These are phyloP conservation scores for Mycteria americana DNA, from an alignment of 2,797 vertebrate species.

Conservation along the genomic window DNA sequence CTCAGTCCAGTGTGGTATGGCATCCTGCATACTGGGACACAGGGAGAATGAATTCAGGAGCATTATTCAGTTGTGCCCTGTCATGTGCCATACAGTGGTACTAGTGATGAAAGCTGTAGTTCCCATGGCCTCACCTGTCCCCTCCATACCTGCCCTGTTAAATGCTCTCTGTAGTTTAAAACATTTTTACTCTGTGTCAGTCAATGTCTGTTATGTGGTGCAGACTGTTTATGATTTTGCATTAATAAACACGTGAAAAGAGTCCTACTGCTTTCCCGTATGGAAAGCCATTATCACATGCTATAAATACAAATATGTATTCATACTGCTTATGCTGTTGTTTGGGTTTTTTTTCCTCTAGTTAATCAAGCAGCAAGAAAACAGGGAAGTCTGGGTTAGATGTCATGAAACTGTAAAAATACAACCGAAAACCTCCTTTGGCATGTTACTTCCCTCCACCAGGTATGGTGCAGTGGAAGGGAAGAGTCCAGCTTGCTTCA, in stretches of 20 bases:
- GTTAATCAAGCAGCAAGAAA: not conserved
- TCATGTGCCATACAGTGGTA: rapidly evolving
- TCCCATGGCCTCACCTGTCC: not conserved
- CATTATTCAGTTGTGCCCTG: not conserved
- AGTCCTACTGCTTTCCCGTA: not conserved
- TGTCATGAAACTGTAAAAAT: not conserved
- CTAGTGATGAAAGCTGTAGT: not conserved
- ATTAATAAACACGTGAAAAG: not conserved
- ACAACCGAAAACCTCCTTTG: not conserved
- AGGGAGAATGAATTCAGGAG: not conserved
- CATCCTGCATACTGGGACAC: not conserved
- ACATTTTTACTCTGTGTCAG: not conserved
- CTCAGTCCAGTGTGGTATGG: not conserved
- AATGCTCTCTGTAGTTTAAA: not conserved
- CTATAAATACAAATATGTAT: not conserved
- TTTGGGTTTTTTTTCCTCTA: not conserved
- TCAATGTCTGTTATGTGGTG: not conserved
- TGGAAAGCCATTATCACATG: not conserved
- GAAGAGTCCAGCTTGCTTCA: not conserved
- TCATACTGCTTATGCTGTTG: not conserved
- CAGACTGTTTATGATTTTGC: not conserved
- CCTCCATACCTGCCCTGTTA: not conserved
- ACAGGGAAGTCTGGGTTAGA: not conserved
- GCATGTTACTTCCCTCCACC: not conserved
- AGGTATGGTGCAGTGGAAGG: not conserved